Conservation (phyloP, 2,888 invertebrate species). For the Mayetiola destructor region DNA sequence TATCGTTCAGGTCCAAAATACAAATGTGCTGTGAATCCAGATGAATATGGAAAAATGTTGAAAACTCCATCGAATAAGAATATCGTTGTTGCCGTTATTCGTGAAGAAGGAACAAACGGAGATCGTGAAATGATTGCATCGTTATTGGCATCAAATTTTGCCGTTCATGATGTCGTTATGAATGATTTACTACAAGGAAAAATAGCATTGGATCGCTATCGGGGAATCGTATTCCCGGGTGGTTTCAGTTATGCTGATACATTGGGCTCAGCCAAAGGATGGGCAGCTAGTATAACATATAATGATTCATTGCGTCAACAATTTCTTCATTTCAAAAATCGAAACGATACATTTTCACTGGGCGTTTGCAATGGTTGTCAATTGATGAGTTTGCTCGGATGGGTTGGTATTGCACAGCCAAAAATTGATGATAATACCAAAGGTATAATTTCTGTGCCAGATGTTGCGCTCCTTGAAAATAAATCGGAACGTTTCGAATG, state of each 20-base stretch:
- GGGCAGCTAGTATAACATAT: slow-evolving; percentile 86
- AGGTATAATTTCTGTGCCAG: slow-evolving; percentile 34
- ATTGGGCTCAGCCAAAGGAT: slow-evolving; percentile 92
- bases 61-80: slow-evolving; percentile 27
- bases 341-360: slow-evolving; percentile 79
- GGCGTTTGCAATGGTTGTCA: slow-evolving; percentile 99
- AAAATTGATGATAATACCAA: slow-evolving; percentile 23
- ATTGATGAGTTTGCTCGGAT: slow-evolving; percentile 83
- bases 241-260: slow-evolving; percentile 99
- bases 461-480: slow-evolving; percentile 70
- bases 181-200: slow-evolving; percentile 64
- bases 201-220: slow-evolving; percentile 62
- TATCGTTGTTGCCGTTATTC: slow-evolving; percentile 71
- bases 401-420: slow-evolving; percentile 57
- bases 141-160: slow-evolving; percentile 72
- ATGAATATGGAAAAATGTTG: slow-evolving; percentile 35
- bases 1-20: slow-evolving; percentile 58
- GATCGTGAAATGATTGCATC: slow-evolving; percentile 95
- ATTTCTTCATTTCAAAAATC: slow-evolving; percentile 58
- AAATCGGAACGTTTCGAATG: slow-evolving; percentile 69
- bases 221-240: slow-evolving; percentile 82
- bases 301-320: slow-evolving; percentile 59
- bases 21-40: slow-evolving; percentile 53
- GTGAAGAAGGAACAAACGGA: slow-evolving; percentile 91
- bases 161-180: slow-evolving; percentile 91